phyloP scores from a whole-genome alignment of 2,797 vertebrate genomes.

The Mus caroli region DNA sequence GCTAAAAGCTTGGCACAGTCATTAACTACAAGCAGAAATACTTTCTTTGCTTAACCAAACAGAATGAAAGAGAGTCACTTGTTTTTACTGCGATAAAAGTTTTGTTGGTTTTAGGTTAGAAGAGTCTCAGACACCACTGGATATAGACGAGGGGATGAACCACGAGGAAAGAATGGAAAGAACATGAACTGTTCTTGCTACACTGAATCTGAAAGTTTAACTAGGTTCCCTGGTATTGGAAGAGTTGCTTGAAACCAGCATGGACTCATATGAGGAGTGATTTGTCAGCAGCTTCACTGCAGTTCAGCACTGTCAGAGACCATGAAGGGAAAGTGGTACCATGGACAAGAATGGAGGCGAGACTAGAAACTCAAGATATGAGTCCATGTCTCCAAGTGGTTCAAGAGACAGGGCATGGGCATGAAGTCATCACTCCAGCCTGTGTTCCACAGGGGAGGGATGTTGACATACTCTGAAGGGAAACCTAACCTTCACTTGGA shows the following conservation, averaged over 20 bases:
- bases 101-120: background rate
- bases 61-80: background rate
- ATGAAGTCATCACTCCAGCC: background rate
- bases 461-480: slow-evolving; percentile 1
- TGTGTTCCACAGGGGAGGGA: background rate
- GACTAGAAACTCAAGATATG: background rate
- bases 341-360: background rate
- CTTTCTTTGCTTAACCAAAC: background rate
- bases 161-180: background rate
- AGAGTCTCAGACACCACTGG: background rate
- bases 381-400: background rate
- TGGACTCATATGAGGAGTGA: no score
- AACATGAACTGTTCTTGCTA: background rate
- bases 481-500: background rate
- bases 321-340: background rate
- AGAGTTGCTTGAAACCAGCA: background rate
- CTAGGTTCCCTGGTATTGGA: background rate
- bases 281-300: background rate
- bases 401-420: background rate
- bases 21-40: slow-evolving; percentile 1
- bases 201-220: background rate
- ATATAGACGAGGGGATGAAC: background rate
- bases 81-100: background rate
- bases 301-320: background rate
- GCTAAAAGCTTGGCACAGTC: background rate